phyloP scores from a whole-genome alignment of 2,113 vertebrate species.

The Alexandromys fortis region DNA sequence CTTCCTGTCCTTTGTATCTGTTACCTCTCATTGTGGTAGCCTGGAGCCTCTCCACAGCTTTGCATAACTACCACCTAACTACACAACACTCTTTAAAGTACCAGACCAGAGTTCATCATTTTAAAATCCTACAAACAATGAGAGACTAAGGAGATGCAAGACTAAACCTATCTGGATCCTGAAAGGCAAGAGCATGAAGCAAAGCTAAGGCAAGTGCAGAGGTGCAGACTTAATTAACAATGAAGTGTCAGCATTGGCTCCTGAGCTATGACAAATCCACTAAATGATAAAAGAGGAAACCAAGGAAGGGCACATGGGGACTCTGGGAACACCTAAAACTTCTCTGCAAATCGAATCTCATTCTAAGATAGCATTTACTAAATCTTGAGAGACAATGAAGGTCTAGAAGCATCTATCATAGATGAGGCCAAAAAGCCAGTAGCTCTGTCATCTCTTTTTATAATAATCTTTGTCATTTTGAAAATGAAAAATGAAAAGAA shows the following conservation, averaged over 20 bases:
- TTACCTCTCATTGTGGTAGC: neutral
- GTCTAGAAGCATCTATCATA: neutral
- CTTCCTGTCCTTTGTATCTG: neutral
- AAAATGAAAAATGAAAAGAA: slow-evolving; percentile 44
- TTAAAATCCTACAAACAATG: neutral
- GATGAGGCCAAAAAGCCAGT: neutral
- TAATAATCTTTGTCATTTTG: slow-evolving; percentile 13
- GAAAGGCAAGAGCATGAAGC: neutral
- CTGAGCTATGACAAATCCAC: neutral
- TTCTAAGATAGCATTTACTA: slow-evolving; percentile 1
- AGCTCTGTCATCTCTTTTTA: neutral
- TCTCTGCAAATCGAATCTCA: slow-evolving; percentile 17
- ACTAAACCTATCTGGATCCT: neutral
- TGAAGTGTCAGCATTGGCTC: neutral
- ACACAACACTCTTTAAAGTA: neutral
- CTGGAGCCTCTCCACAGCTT: neutral
- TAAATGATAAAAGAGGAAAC: neutral
- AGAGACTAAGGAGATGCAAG: neutral
- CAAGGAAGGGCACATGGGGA: neutral
- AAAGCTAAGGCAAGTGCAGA: neutral
- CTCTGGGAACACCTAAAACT: neutral
- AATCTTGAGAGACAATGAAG: neutral
- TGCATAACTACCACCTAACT: neutral
- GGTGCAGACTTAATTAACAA: neutral
- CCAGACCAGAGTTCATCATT: neutral